Base-by-base conservation (phyloP, 2,797 vertebrate genomes). In the Staurois parvus region DNA sequence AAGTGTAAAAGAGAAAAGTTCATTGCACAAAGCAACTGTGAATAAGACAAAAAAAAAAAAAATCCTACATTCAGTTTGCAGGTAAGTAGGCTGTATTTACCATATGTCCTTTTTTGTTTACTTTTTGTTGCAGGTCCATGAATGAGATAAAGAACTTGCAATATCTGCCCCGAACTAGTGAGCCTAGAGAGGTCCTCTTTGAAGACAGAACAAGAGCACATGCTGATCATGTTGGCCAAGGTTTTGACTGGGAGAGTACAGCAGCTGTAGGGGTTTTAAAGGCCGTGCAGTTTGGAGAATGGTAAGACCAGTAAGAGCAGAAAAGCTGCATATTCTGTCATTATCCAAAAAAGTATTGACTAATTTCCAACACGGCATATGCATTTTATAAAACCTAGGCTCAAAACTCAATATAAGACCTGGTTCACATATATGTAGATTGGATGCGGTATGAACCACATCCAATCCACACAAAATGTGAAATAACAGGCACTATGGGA, bases 191-290 rank as follows among this genome's bases (percentile, higher is more conserved):
- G 93, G 96, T 99, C 83, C 96, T 99, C 88, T 99, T 99, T 83
- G 98, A 99, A 93, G 98, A 99, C 84, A 94, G 98, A 88, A 99
- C 98, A 0, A 95, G 96, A 89, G 98, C 98, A 56, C 98, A 99
- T 0, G 98, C 98, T 0, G 98, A 99, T 90, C 98, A 99, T 0
- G 98, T 99, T 32, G 98, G 98, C 17, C 98, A 99, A 89, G 98
- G 98, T 81, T 99, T 99, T 87, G 98, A 99, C 94, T 99, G 98
- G 98, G 97, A 99, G 94, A 99, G 97, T 91, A 99, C 98, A 0
- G 98, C 98, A n/a, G 98, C 98, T 29, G 98, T 99, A 0, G 98
- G 98, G 0, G 98, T 99, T 11, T 94, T 99, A 89, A 99, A 99
- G 93, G 98, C 98, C 4, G 98, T 99, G 76, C 98, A 97, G 91